A percentile compares a stretch with the other conserved stretches of the same genome.
These are phyloP conservation scores for Morpho achilles DNA, from an alignment of 2,888 invertebrate genomes.

Conservation along the genomic window DNA sequence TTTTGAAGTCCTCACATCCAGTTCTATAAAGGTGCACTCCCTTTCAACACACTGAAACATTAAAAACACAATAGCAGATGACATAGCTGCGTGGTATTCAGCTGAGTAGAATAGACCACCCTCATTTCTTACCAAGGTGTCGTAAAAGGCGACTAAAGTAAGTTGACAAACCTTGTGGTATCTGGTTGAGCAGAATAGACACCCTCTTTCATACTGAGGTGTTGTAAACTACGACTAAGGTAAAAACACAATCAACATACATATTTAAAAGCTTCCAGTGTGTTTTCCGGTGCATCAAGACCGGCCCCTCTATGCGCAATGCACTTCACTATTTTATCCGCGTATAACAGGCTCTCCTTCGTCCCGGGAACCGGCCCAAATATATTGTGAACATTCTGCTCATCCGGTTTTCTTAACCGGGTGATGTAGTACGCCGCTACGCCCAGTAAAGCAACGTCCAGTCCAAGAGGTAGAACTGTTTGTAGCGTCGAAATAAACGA, in stretches of 20 bases:
- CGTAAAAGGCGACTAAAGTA: too few relatives aligned
- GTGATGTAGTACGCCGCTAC: slow-evolving; percentile 57
- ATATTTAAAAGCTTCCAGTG: slow-evolving; percentile 84
- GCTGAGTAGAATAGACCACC: too few relatives aligned
- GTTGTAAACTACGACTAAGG: too few relatives aligned
- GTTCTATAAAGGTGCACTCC: slow-evolving; percentile 87
- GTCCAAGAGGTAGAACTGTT: slow-evolving; percentile 60
- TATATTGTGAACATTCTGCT: slow-evolving; percentile 61
- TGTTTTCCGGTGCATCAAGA: slow-evolving; percentile 90
- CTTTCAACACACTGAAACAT: slow-evolving; percentile 81
- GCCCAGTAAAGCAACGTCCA: slow-evolving; percentile 59
- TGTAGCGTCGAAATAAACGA: slow-evolving; percentile 49
- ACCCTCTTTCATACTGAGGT: too few relatives aligned
- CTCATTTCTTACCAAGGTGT: too few relatives aligned
- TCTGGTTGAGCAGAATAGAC: too few relatives aligned
- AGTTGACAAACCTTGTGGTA: too few relatives aligned
- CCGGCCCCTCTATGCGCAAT: slow-evolving; percentile 88
- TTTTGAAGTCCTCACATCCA: slow-evolving; percentile 86
- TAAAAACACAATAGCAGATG: not conserved
- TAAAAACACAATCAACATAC: slow-evolving; percentile 59
- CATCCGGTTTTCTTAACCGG: slow-evolving; percentile 57
- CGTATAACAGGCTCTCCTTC: slow-evolving; percentile 57
- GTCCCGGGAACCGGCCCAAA: slow-evolving; percentile 74
- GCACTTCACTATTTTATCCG: slow-evolving; percentile 76
- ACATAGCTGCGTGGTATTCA: too few relatives aligned